Evolutionary conservation across 2,888 invertebrate genomes (phyloP), one percentile per base, ranked within the genome.

Genomic region (Taphrorychus bicolor): DNA sequence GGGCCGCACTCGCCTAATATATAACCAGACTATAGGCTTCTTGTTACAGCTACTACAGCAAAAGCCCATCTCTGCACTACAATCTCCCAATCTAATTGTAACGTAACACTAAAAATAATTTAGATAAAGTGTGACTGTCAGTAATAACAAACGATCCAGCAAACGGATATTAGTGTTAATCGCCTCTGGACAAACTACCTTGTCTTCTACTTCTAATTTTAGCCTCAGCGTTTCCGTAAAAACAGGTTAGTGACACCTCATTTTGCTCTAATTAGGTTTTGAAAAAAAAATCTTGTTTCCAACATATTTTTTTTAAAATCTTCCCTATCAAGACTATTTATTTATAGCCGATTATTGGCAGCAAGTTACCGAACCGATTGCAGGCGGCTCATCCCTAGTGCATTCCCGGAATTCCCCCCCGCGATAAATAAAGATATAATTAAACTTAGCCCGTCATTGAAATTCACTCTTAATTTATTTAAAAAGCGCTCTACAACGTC

Each of bases 81-180:
- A 2, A 45, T 45, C 3, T 5, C 14, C 76, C 74, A 76, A 77
- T 72, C 61, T 69, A 73, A 73, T 74, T 32, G 32, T 32, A 32
- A 32, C 32, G 32, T 32, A 32, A 64, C 71, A 71, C 76, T 73
- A 74, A 77, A 79, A 79, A 78, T 77, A 75, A 75, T 71, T 70
- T 73, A 76, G 76, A 79, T 77, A 76, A 77, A 76, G 75, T 74
- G 75, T 62, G 66, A 61, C 75, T 73, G 76, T 74, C 72, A 72
- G 74, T 74, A 74, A 73, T 72, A 75, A 74, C 73, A 73, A 73
- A 72, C 69, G 42, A 41, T 23, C 64, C 60, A 49, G 59, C 24
- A 51, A 57, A 54, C 41, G 48, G 53, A 53, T 19, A 66, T 61
- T 61, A 66, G 67, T 69, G 64, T 22, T 69, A 69, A 69, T 69